These are phyloP conservation scores for Anableps anableps DNA, from an alignment of 2,797 vertebrate genomes.

Conservation along the genomic window DNA sequence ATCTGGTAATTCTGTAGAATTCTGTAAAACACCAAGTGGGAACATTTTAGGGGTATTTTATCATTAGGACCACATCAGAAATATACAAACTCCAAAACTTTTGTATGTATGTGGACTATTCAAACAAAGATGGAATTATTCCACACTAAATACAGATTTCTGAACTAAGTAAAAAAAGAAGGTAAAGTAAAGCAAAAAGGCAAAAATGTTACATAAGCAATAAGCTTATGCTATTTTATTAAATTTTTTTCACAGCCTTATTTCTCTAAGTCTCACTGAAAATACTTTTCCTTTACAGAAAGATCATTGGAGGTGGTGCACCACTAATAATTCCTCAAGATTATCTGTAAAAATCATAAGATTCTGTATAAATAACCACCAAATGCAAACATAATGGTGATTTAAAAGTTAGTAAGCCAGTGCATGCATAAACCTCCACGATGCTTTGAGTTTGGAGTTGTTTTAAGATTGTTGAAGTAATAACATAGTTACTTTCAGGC, in stretches of 20 bases:
- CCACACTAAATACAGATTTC: too few species aligned
- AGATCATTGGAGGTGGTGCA: neutral
- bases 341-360: neutral
- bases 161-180: too few species aligned
- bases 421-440: neutral
- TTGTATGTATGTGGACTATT: too few species aligned
- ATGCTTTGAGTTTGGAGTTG: neutral
- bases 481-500: neutral
- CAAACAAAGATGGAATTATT: too few species aligned
- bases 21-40: too few species aligned
- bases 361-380: neutral
- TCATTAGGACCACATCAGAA: too few species aligned
- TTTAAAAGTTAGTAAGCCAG: neutral
- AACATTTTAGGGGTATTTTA: too few species aligned
- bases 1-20: too few species aligned
- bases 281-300: neutral
- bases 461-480: neutral
- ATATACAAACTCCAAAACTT: too few species aligned
- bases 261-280: too few species aligned
- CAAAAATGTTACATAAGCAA: neutral
- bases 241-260: neutral
- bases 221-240: neutral
- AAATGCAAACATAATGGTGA: neutral
- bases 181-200: too few species aligned
- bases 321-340: neutral